Conservation (phyloP, 1,140 invertebrate species). For the Drosophila quadrilineata region DNA sequence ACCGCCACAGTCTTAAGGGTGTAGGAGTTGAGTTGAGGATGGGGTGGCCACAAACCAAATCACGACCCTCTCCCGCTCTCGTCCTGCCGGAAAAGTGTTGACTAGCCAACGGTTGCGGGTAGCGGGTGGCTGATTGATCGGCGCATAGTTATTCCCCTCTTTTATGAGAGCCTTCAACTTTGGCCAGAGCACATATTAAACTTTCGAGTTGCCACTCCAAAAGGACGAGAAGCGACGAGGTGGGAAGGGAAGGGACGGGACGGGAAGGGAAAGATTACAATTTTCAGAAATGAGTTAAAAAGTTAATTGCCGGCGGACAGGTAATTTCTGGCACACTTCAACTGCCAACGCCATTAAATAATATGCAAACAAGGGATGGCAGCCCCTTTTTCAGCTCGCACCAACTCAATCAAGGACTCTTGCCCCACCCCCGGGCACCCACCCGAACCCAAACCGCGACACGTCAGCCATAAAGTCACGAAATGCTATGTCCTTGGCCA, state of each 20-base stretch:
- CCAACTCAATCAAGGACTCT: slow-evolving; percentile 65
- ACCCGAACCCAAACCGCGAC: slow-evolving; percentile 43
- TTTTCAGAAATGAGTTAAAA: slow-evolving; percentile 71
- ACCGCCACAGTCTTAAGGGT: not conserved
- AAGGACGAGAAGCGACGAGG: not conserved
- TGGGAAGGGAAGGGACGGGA: not conserved
- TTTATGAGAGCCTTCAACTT: not conserved
- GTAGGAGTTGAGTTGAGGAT: not conserved
- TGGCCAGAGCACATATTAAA: slow-evolving; percentile 50
- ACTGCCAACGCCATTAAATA: slow-evolving; percentile 71
- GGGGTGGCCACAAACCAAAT: slow-evolving; percentile 30
- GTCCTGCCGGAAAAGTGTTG: slow-evolving; percentile 70
- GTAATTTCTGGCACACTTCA: slow-evolving; percentile 79
- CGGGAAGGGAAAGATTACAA: slow-evolving; percentile 24
- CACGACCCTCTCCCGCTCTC: slow-evolving; percentile 23
- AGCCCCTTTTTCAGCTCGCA: not conserved
- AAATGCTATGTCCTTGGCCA: slow-evolving; percentile 41
- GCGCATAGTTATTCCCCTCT: slow-evolving; percentile 9
- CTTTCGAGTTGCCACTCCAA: slow-evolving; percentile 34
- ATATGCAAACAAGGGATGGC: slow-evolving; percentile 76
- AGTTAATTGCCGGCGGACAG: slow-evolving; percentile 79
- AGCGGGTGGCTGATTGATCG: slow-evolving; percentile 55
- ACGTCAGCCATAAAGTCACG: slow-evolving; percentile 78
- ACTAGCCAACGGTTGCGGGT: slow-evolving; percentile 31
- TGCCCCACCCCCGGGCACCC: slow-evolving; percentile 3